Evolutionary conservation across 1,140 invertebrate genomes (phyloP).

Genomic region (Drosophila kikkawai): DNA sequence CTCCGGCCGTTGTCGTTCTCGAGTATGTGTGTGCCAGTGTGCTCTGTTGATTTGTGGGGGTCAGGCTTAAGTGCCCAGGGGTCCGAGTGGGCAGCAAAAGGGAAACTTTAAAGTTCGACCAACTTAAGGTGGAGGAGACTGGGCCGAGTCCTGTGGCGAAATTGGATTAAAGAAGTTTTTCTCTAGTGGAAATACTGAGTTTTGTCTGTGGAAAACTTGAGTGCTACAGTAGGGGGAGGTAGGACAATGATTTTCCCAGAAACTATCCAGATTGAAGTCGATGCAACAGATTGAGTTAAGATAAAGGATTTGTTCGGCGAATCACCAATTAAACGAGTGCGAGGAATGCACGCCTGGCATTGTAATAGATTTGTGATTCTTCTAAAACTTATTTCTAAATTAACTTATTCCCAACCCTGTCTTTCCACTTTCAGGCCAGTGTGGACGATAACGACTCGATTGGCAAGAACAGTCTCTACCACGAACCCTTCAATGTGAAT

Average conservation of each 20-base stretch:
- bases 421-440: constrained; percentile 53
- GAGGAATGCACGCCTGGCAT: neutral
- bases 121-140: constrained; percentile 25
- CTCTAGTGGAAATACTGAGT: constrained; percentile 21
- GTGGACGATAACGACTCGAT: constrained; percentile 85
- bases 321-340: constrained; percentile 12
- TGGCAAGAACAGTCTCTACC: constrained; percentile 85
- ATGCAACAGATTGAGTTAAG: constrained; percentile 27
- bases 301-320: constrained; percentile 14
- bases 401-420: neutral
- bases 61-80: constrained; percentile 50
- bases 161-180: constrained; percentile 50
- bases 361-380: neutral
- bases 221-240: neutral
- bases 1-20: neutral
- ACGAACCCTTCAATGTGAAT: constrained; percentile 86
- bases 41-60: constrained; percentile 54
- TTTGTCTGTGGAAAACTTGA: constrained; percentile 33
- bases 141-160: constrained; percentile 20
- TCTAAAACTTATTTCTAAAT: neutral
- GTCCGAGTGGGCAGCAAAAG: constrained; percentile 6
- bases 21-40: constrained; percentile 12
- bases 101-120: constrained; percentile 59
- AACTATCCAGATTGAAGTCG: constrained; percentile 9
- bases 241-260: constrained; percentile 1